Base-by-base conservation (phyloP, 2,797 vertebrate genomes). In the Amblyopsis hoosieri region DNA sequence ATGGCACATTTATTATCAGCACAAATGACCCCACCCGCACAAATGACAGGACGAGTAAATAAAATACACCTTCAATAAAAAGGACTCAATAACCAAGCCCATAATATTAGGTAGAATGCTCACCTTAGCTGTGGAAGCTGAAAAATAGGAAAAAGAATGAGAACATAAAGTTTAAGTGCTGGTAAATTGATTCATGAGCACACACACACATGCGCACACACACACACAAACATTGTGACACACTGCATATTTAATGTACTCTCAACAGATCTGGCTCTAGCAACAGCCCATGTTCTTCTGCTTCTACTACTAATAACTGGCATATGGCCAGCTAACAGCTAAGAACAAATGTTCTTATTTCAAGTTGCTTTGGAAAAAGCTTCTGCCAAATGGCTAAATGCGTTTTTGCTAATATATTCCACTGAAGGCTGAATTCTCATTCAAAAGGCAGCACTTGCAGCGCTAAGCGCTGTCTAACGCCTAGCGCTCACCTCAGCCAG, bases 71-170 rank as follows among this genome's bases (percentile, higher is more conserved):
- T 50, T 50, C 19, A 4, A 52, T 59, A 60, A 63, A 51, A 63
- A 51, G 37, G 11, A 51, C 52, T 68, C 57, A 23, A 47, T 74
- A 19, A 48, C 47, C 23, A 29, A 29, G 23, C 23, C 74, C 47
- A 45, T n/a, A 10, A 53, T 7, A 45, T 0, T 14, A 47, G 66
- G 75, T 66, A 33, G 17, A 67, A 57, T 61, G 81, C 86, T 13
- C 88, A 95, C 95, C 90, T 92, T 46, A 93, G 68, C 62, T 90
- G 90, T 72, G 93, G 93, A 66, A 93, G 89, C 94, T 96, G 74
- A 75, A 80, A 57, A 66, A 77, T 52, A 62, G 29, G 55, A 42
- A 75, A 47, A 56, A 29, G 3, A 23, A 23, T 23, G 54, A 46
- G 60, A 15, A 60, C 56, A 51, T 62, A 62, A 71, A 12, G 23